Evolutionary conservation across 2,113 vertebrate species (phyloP), one percentile per base, ranked within the genome.

Genomic region (Pholis gunnellus): DNA sequence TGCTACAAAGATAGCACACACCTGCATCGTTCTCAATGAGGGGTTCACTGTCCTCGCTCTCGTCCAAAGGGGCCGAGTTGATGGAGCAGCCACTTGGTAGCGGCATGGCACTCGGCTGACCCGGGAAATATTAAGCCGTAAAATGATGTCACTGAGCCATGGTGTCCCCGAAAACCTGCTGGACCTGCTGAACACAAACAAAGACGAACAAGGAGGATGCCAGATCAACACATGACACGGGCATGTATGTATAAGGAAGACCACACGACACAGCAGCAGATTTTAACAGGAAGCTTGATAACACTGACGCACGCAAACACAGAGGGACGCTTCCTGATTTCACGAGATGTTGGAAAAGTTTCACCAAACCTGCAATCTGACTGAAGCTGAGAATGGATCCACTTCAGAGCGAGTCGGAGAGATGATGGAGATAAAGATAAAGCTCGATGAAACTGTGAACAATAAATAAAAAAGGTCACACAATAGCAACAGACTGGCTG

Each of bases 11-110:
- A 27, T 1, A 25, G 38, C 56, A 79, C 84, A 1, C 13, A 93
- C 93, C 69, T 64, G 60, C 27, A 17, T 78, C 72, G 1, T 22
- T 75, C 34, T 82, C 1, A n/a, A 95, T 77, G 60, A 96, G 92
- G 2, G 89, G 89, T 7, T 91, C 78, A 0, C 11, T 38, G 56
- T 93, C 94, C 2, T 93, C 89, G 13, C 75, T 42, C 18, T 87
- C 31, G 5, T 94, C 87, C 0, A 75, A 56, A 7, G 48, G 0
- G 1, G 61, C 56, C 0, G 91, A 38, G 88, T 92, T 94, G 87
- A 93, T 89, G 82, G 94, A 92, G 87, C 5, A 82, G 63, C 90
- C 89, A 68, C 88, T 56, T 7, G 76, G 59, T 0, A 2, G 46
- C 0, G 89, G 73, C 95, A 96, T 96, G 73, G 50, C 71, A 10